Evolutionary conservation across 1,140 invertebrate genomes (phyloP).

Genomic region (Meloidogyne chitwoodi): DNA sequence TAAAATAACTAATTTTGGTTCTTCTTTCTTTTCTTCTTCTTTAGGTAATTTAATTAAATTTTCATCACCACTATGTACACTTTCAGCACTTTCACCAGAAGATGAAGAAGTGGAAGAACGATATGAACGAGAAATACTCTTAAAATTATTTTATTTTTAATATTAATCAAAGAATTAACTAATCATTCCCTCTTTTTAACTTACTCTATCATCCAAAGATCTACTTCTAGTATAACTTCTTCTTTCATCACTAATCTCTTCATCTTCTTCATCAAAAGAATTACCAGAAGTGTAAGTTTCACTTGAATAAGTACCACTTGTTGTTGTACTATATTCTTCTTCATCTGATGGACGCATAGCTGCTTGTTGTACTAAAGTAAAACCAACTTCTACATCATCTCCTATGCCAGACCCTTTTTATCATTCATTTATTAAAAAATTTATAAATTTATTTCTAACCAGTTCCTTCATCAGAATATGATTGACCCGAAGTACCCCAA

Average conservation of each 20-base stretch:
- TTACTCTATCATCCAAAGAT: conserved; percentile 21
- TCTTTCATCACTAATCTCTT: conserved; percentile 29
- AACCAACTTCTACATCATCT: conserved; percentile 47
- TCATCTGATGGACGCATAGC: conserved; percentile 52
- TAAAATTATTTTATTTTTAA: conserved; percentile 1
- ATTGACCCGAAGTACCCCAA: conserved; percentile 25
- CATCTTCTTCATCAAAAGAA: conserved; percentile 29
- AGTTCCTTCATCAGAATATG: conserved; percentile 22
- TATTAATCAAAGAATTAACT: no score
- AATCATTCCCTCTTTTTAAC: background rate
- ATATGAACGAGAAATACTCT: conserved; percentile 1
- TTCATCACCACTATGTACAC: conserved; percentile 31
- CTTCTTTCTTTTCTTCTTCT: background rate
- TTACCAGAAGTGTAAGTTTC: background rate
- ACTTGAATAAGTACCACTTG: conserved; percentile 9
- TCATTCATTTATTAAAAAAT: background rate
- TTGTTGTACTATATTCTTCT: conserved; percentile 34
- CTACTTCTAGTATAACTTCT: conserved; percentile 16
- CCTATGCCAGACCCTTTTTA: conserved; percentile 7
- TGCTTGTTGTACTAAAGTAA: conserved; percentile 48
- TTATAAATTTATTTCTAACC: no score
- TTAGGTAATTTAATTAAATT: background rate
- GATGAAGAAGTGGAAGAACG: conserved; percentile 24
- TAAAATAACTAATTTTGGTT: conserved; percentile 4
- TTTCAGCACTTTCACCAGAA: conserved; percentile 34